Conservation (phyloP, 2,797 vertebrate genomes). For the Lagocephalus sceleratus region DNA sequence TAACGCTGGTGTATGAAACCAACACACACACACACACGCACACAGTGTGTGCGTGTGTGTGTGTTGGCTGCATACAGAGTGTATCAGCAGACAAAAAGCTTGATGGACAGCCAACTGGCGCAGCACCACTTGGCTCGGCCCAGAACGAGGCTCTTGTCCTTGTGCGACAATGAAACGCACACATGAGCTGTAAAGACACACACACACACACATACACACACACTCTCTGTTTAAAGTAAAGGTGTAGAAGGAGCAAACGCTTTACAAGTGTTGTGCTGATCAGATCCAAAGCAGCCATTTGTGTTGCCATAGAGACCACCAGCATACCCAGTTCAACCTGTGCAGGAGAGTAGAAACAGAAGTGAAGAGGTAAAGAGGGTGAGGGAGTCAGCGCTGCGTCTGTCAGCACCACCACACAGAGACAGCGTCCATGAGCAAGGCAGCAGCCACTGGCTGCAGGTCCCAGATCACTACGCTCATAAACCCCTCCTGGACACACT, state of each 20-base stretch:
- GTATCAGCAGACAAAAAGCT: constrained; percentile 66
- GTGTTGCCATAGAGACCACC: constrained; percentile 23
- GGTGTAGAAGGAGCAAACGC: constrained; percentile 24
- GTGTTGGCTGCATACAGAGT: constrained; percentile 66
- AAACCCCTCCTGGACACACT: no score
- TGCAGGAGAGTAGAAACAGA: constrained; percentile 11
- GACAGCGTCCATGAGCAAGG: no score
- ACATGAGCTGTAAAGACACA: no score
- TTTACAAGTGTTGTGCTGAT: constrained; percentile 25
- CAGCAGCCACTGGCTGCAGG: constrained; percentile 10
- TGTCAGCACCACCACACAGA: no score
- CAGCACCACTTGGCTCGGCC: constrained; percentile 67
- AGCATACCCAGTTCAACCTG: constrained; percentile 30
- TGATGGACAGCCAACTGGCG: constrained; percentile 74
- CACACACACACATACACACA: constrained; percentile 1
- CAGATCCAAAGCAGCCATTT: constrained; percentile 21
- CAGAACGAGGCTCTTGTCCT: constrained; percentile 56
- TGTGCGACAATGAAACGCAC: constrained; percentile 63
- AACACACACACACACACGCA: no score
- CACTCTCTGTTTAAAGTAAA: constrained; percentile 11
- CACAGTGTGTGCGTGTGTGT: no score
- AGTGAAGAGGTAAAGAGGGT: no score
- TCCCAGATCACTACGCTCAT: constrained; percentile 61
- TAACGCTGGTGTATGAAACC: no score
- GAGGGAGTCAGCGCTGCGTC: no score